Conservation (phyloP, 2,888 invertebrate species). For the Gari tellinella region DNA sequence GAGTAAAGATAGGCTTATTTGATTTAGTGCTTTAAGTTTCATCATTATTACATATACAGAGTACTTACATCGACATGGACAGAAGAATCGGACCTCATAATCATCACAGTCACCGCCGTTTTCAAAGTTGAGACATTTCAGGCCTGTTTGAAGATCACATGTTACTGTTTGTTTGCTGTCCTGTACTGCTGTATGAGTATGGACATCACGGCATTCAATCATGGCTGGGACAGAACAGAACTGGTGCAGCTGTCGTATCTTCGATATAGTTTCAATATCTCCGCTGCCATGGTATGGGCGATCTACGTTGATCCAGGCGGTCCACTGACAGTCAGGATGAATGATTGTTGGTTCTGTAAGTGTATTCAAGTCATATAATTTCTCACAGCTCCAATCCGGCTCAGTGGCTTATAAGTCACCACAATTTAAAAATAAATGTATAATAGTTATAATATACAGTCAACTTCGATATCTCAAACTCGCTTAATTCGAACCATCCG, state of each 20-base stretch:
- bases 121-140: slow-evolving; percentile 72
- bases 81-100: slow-evolving; percentile 82
- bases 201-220: slow-evolving; percentile 91
- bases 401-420: too few relatives aligned
- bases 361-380: too few relatives aligned
- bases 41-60: not conserved
- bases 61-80: slow-evolving; percentile 85
- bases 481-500: too few relatives aligned
- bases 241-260: slow-evolving; percentile 64
- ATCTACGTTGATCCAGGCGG: slow-evolving; percentile 79
- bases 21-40: too few relatives aligned
- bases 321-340: slow-evolving; percentile 78
- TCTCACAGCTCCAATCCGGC: too few relatives aligned
- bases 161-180: slow-evolving; percentile 90
- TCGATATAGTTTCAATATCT: slow-evolving; percentile 77
- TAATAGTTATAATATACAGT: too few relatives aligned
- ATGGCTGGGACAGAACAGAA: slow-evolving; percentile 84
- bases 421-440: too few relatives aligned
- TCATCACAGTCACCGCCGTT: slow-evolving; percentile 73
- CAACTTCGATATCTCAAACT: too few relatives aligned
- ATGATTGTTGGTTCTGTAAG: slow-evolving; percentile 51
- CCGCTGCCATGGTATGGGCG: slow-evolving; percentile 69
- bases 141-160: slow-evolving; percentile 86
- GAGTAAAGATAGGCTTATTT: too few relatives aligned
- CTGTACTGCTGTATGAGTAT: slow-evolving; percentile 87